phyloP scores from a whole-genome alignment of 2,797 vertebrate genomes.

The Phataginus tetradactyla region DNA sequence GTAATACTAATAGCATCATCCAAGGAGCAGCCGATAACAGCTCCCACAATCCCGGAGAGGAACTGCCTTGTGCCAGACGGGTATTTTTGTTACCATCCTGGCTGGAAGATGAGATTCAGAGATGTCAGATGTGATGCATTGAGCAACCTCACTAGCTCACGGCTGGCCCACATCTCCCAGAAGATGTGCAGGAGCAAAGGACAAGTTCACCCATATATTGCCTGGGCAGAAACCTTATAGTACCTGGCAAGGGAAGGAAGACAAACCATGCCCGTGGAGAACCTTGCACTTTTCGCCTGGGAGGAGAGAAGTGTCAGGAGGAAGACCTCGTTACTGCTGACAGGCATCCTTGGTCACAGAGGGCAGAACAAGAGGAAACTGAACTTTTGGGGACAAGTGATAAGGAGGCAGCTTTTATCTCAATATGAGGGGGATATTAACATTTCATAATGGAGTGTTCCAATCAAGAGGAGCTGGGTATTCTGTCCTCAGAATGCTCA shows the following conservation, averaged over 20 bases:
- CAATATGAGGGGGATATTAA: neutral
- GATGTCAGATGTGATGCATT: neutral
- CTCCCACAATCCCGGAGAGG: slow-evolving; percentile 49
- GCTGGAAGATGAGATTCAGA: slow-evolving; percentile 38
- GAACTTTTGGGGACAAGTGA: neutral
- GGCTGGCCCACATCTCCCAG: neutral
- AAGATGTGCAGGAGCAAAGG: neutral
- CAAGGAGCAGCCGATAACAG: slow-evolving; percentile 54
- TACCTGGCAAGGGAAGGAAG: neutral
- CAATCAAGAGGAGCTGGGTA: neutral
- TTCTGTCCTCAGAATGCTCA: neutral
- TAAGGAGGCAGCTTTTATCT: neutral
- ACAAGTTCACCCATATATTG: neutral
- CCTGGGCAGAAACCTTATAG: neutral
- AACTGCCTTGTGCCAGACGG: slow-evolving; percentile 40
- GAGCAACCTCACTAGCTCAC: slow-evolving; percentile 31
- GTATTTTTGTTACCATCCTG: slow-evolving; percentile 36
- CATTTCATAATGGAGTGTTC: neutral
- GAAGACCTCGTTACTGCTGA: neutral
- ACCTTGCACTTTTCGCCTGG: neutral
- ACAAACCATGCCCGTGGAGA: neutral
- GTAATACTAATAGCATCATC: slow-evolving; percentile 67
- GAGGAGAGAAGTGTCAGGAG: neutral
- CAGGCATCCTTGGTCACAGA: neutral
- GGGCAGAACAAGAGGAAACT: neutral